Percentiles rank a stretch among this genome's conserved stretches.
Conservation (phyloP, 2,888 invertebrate species). For the Lymantria dispar region DNA sequence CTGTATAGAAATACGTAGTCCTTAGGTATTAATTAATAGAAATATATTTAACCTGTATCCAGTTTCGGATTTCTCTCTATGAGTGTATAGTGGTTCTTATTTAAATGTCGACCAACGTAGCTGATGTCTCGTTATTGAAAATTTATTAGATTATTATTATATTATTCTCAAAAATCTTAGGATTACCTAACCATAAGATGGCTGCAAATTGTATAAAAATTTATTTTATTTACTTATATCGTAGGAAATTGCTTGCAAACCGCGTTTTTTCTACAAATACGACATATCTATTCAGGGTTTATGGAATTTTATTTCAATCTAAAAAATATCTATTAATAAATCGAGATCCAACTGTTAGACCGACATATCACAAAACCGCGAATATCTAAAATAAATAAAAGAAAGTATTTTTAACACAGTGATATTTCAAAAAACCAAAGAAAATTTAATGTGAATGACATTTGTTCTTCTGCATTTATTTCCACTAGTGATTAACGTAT, state of each 20-base stretch:
- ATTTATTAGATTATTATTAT: slow-evolving; percentile 80
- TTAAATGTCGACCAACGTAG: slow-evolving; percentile 82
- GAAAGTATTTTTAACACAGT: slow-evolving; percentile 71
- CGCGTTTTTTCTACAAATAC: slow-evolving; percentile 55
- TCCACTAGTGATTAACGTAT: slow-evolving; percentile 46
- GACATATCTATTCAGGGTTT: slow-evolving; percentile 76
- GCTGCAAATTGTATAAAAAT: slow-evolving; percentile 77
- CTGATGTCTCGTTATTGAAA: slow-evolving; percentile 79
- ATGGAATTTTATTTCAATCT: slow-evolving; percentile 35
- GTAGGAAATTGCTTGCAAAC: slow-evolving; percentile 73
- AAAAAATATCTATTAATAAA: slow-evolving; percentile 43
- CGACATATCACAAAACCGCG: slow-evolving; percentile 70
- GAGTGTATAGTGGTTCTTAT: slow-evolving; percentile 81
- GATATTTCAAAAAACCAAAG: slow-evolving; percentile 81
- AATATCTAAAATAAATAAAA: slow-evolving; percentile 50
- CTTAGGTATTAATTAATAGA: slow-evolving; percentile 78
- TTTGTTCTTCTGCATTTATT: slow-evolving; percentile 64
- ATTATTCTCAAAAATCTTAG: slow-evolving; percentile 76
- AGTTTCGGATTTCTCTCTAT: slow-evolving; percentile 82
- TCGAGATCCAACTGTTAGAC: slow-evolving; percentile 36
- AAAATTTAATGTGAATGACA: slow-evolving; percentile 59
- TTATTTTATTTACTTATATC: slow-evolving; percentile 77
- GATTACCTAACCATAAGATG: slow-evolving; percentile 77
- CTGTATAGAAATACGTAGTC: slow-evolving; percentile 75
- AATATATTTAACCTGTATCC: slow-evolving; percentile 81